A percentile compares a stretch with the other conserved stretches of the same genome.
Evolutionary conservation across 2,113 vertebrate species (phyloP).

Genomic region (Candoia aspera): DNA sequence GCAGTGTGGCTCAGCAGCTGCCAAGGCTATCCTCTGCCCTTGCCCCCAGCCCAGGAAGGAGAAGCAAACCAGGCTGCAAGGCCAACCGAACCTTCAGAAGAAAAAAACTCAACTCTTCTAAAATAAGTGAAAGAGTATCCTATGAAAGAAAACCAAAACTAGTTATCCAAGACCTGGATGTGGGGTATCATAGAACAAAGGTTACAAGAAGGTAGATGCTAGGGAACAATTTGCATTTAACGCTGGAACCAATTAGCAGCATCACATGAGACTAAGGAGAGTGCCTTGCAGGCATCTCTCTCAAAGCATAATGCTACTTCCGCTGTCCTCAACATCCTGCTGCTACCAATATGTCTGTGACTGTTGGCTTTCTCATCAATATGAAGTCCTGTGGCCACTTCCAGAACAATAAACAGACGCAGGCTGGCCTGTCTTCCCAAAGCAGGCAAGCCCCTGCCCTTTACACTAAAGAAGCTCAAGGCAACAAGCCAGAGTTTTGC

Average conservation of each 20-base stretch:
- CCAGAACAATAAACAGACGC: too few species aligned
- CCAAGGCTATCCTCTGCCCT: not conserved
- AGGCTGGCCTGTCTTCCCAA: too few species aligned
- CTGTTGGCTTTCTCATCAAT: too few species aligned
- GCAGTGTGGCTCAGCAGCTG: not conserved
- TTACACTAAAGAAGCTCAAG: too few species aligned
- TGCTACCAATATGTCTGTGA: too few species aligned
- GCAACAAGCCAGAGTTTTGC: too few species aligned
- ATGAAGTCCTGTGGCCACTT: too few species aligned
- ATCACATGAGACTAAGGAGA: not conserved
- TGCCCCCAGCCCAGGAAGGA: not conserved
- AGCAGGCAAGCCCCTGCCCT: too few species aligned
- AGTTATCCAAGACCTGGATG: not conserved
- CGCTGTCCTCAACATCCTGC: too few species aligned
- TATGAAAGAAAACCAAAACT: not conserved
- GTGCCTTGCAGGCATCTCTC: not conserved
- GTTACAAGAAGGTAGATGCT: not conserved
- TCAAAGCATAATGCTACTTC: too few species aligned
- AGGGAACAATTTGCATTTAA: not conserved
- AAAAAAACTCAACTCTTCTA: not conserved
- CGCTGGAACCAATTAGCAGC: not conserved
- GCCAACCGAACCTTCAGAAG: not conserved
- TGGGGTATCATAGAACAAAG: not conserved
- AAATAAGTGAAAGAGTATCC: not conserved
- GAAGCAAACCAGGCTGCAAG: not conserved